Conservation (phyloP, 2,113 vertebrate species). For the Dipodomys ordii region DNA sequence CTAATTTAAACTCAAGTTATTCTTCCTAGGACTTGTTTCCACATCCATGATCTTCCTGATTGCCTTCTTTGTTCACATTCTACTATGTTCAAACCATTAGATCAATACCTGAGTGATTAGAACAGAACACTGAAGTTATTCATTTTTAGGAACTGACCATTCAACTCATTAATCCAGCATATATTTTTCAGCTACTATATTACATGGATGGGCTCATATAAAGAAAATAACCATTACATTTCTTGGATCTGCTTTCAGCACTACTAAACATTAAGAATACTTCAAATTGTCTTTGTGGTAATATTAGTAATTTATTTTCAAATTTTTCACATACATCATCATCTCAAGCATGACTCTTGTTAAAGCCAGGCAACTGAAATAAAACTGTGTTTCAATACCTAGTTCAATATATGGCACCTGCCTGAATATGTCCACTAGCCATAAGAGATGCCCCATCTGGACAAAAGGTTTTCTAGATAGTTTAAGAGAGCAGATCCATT, state of each 20-base stretch:
- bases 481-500: neutral
- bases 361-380: constrained; percentile 13
- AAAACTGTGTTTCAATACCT: neutral
- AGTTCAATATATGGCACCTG: neutral
- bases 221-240: constrained; percentile 38
- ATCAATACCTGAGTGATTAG: neutral
- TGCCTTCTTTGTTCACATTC: neutral
- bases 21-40: neutral
- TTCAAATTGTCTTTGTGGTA: neutral
- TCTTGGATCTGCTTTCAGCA: neutral
- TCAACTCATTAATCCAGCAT: constrained; percentile 34
- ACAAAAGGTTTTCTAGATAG: constrained; percentile 10
- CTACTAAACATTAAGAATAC: constrained; percentile 25
- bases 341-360: constrained; percentile 16
- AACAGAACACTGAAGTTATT: neutral
- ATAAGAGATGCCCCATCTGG: neutral
- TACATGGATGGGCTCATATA: neutral
- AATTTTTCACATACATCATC: neutral
- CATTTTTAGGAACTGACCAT: neutral
- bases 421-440: neutral
- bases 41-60: neutral
- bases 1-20: neutral
- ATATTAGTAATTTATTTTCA: constrained; percentile 23
- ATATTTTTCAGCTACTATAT: constrained; percentile 33
- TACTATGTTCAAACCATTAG: constrained; percentile 21